A percentile compares a stretch with the other conserved stretches of the same genome.
Conservation (phyloP, 1,140 invertebrate species). For the Marisa cornuarietis region DNA sequence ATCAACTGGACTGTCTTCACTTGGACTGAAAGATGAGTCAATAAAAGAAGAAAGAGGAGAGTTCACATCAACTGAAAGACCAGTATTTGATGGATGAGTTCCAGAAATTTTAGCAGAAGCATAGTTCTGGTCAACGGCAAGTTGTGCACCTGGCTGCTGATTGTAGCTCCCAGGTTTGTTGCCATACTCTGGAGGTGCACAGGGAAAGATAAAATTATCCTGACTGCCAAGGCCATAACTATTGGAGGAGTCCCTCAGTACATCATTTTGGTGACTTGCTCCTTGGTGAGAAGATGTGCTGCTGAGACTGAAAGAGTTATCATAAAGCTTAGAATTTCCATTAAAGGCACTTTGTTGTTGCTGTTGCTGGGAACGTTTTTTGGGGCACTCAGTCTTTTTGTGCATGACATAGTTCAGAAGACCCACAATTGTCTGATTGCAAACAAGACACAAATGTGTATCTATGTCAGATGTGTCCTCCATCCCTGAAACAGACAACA, state of each 20-base stretch:
- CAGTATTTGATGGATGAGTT: not conserved
- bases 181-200: not conserved
- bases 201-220: not conserved
- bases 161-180: not conserved
- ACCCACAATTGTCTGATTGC: slow-evolving; percentile 81
- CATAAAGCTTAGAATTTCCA: not conserved
- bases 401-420: slow-evolving; percentile 85
- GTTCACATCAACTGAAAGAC: slow-evolving; percentile 27
- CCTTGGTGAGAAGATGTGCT: not conserved
- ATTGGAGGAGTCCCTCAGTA: not conserved
- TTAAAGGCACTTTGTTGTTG: not conserved
- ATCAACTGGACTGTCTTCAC: slow-evolving; percentile 26
- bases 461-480: slow-evolving; percentile 39
- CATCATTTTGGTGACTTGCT: not conserved
- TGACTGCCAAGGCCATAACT: not conserved
- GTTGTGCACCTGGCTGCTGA: not conserved
- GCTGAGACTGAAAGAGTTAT: not conserved
- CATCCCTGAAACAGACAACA: slow-evolving; percentile 26
- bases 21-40: slow-evolving; percentile 35
- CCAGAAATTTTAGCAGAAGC: not conserved
- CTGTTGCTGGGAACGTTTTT: slow-evolving; percentile 34
- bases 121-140: not conserved
- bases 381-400: slow-evolving; percentile 74
- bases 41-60: slow-evolving; percentile 36
- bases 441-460: slow-evolving; percentile 83